phyloP scores from a whole-genome alignment of 2,113 vertebrate genomes.

The Edolisoma coerulescens region DNA sequence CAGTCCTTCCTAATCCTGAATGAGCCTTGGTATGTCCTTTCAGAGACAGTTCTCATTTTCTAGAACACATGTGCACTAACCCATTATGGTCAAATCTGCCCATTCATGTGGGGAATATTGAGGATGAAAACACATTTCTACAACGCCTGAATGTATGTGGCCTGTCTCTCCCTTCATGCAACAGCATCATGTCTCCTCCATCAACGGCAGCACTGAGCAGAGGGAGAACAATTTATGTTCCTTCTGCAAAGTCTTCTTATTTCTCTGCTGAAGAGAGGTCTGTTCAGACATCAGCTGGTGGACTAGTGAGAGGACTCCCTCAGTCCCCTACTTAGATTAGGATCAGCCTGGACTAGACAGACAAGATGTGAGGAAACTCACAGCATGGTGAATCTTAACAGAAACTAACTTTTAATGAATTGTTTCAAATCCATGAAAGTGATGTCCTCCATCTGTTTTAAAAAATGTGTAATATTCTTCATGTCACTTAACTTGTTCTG shows the following conservation, averaged over 20 bases:
- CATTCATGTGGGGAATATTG: not conserved
- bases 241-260: not conserved
- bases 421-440: conserved; percentile 8
- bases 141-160: not conserved
- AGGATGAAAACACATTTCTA: not conserved
- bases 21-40: not conserved
- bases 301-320: not conserved
- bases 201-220: not conserved
- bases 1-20: not conserved
- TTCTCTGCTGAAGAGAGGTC: not conserved
- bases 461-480: conserved; percentile 10
- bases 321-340: not conserved
- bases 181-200: not conserved
- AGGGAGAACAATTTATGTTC: not conserved
- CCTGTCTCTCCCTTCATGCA: not conserved
- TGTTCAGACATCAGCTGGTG: not conserved
- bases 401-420: conserved; percentile 11
- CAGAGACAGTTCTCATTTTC: not conserved
- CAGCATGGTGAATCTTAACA: not conserved
- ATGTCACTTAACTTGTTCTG: conserved; percentile 4
- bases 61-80: not conserved
- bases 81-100: not conserved
- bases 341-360: not conserved
- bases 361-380: not conserved
- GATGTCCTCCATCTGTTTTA: conserved; percentile 11